A percentile compares a stretch with the other conserved stretches of the same genome.
phyloP scores from a whole-genome alignment of 2,113 vertebrate genomes.

The Podarcis raffonei region DNA sequence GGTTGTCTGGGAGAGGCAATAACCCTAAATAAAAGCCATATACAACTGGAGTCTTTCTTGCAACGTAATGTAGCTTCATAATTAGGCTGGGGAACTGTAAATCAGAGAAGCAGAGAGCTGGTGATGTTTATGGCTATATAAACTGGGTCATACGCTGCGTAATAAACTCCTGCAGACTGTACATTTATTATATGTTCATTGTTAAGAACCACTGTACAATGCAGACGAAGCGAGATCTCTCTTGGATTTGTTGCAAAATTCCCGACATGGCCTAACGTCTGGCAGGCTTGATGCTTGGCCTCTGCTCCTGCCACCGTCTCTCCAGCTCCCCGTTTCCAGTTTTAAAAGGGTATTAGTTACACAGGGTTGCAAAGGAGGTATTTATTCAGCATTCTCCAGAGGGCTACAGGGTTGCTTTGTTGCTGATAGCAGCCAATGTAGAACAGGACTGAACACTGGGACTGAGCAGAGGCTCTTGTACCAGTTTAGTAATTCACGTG shows the following conservation, averaged over 20 bases:
- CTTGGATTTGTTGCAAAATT: constrained; percentile 48
- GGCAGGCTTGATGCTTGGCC: constrained; percentile 33
- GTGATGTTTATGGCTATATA: constrained; percentile 73
- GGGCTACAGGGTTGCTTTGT: constrained; percentile 34
- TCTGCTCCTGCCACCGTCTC: constrained; percentile 52
- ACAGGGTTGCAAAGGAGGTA: constrained; percentile 46
- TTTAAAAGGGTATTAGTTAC: constrained; percentile 60
- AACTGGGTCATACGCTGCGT: constrained; percentile 70
- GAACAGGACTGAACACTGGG: background rate
- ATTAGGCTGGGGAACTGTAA: constrained; percentile 67
- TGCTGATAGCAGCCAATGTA: constrained; percentile 7
- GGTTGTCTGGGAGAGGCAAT: background rate
- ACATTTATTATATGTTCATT: constrained; percentile 71
- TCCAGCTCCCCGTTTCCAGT: constrained; percentile 48
- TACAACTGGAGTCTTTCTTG: constrained; percentile 50
- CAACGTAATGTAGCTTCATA: constrained; percentile 58
- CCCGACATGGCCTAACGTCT: constrained; percentile 67
- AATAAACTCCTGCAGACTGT: constrained; percentile 70
- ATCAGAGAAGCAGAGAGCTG: constrained; percentile 69
- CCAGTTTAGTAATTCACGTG: too few relatives aligned
- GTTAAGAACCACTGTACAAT: constrained; percentile 68
- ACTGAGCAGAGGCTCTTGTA: background rate
- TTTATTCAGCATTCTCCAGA: constrained; percentile 49
- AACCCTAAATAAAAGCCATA: background rate
- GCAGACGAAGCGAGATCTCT: constrained; percentile 57